phyloP scores from a whole-genome alignment of 2,797 vertebrate genomes.

The Odontamblyopus rebecca region DNA sequence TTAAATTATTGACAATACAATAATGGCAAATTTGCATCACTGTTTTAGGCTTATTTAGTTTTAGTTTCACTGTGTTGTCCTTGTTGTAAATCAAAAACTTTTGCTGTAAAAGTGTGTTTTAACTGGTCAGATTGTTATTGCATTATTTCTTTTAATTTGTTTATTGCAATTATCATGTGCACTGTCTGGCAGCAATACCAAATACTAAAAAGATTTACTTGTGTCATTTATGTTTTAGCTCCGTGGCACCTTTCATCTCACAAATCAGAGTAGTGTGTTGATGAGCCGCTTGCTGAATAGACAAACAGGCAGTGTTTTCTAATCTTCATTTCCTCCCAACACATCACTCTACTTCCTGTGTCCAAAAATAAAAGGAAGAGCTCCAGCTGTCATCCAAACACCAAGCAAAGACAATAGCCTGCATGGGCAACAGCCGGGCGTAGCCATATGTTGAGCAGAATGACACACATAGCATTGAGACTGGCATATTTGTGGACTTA shows the following conservation, averaged over 20 bases:
- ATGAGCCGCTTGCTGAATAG: constrained; percentile 53
- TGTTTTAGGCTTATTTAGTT: no score
- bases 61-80: no score
- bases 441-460: background rate
- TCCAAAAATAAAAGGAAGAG: constrained; percentile 54
- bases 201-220: background rate
- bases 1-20: no score
- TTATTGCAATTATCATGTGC: background rate
- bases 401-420: background rate
- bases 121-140: background rate
- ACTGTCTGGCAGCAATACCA: background rate
- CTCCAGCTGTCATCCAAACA: constrained; percentile 17
- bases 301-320: constrained; percentile 64
- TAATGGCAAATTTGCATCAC: no score
- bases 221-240: constrained; percentile 1
- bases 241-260: constrained; percentile 17
- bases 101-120: background rate
- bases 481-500: background rate
- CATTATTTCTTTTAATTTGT: background rate
- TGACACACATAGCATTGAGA: background rate
- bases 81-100: no score
- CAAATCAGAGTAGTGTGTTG: constrained; percentile 31
- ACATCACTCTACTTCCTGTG: constrained; percentile 66
- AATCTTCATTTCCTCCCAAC: constrained; percentile 66
- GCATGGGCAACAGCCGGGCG: background rate